Evolutionary conservation across 2,888 invertebrate genomes (phyloP), one percentile per base, ranked within the genome.

Genomic region (Lydus trimaculatus): DNA sequence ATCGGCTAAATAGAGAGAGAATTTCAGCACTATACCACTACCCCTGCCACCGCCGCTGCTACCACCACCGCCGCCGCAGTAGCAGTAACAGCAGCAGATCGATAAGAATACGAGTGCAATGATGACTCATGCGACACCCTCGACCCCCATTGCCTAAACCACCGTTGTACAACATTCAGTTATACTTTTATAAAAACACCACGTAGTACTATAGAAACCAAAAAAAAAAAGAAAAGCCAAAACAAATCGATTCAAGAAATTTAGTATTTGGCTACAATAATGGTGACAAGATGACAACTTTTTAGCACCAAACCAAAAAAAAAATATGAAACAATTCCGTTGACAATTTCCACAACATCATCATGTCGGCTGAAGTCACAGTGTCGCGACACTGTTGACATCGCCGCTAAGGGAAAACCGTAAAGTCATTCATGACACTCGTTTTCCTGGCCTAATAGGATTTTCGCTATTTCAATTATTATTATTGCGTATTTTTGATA

Each of bases 41-140:
- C 36, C 17, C 39, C 39, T 28, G 56, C 62, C 67, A 60, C n/a
- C 69, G 64, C 58, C 64, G 63, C 59, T 6, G 15, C n/a, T 39
- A 39, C 39, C 39, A 39, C 39, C 75, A 71, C 68, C 72, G 69
- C 73, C 75, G 72, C 75, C 69, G 64, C 70, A 64, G 67, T 63
- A 58, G 64, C 69, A 17, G 62, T 63, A 59, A 64, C 59, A 69
- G 65, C 48, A 66, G 70, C 75, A 72, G 84, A 85, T 85, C 85
- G 84, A 85, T 84, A 84, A 84, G 83, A 83, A 82, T 82, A 81
- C 82, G 84, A 84, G 84, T 84, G 84, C 85, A 84, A 81, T 79
- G 84, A 84, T 85, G 85, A 85, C 83, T 85, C 84, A 84, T 80
- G 82, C 84, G 82, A 81, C 82, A 78, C 78, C 82, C 78, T 71